Conservation (phyloP, 2,888 invertebrate genomes). For the Tetragonula carbonaria region DNA sequence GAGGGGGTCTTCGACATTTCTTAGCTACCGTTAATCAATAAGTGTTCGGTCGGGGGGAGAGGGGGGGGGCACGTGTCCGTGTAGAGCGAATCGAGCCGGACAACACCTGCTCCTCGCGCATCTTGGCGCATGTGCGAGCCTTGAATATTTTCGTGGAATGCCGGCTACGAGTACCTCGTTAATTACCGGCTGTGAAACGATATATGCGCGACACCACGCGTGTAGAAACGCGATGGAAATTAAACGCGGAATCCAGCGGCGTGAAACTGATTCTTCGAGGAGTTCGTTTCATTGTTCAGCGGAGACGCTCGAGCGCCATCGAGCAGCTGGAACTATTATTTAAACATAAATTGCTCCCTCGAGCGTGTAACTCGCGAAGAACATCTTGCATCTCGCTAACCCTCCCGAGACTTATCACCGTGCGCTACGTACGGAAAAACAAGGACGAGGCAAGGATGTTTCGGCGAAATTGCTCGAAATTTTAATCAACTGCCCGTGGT, state of each 20-base stretch:
- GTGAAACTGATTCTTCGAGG: neutral
- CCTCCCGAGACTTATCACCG: slow-evolving; percentile 2
- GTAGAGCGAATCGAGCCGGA: slow-evolving; percentile 42
- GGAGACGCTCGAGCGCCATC: slow-evolving; percentile 3
- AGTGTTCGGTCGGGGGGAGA: slow-evolving; percentile 33
- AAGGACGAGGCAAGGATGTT: neutral
- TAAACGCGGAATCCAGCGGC: neutral
- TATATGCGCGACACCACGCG: neutral
- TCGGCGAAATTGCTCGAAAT: neutral
- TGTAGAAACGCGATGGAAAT: neutral
- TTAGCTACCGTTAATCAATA: slow-evolving; percentile 69
- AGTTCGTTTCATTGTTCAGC: too few relatives aligned
- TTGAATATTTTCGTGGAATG: slow-evolving; percentile 6
- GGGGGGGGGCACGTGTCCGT: slow-evolving; percentile 47
- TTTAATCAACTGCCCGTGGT: neutral
- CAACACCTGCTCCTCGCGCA: slow-evolving; percentile 49
- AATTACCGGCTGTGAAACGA: slow-evolving; percentile 13
- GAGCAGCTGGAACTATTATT: slow-evolving; percentile 3
- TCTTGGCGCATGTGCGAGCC: slow-evolving; percentile 31
- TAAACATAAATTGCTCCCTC: neutral
- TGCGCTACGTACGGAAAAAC: neutral
- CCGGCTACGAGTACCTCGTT: slow-evolving; percentile 5
- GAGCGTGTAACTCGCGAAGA: neutral
- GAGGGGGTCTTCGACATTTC: slow-evolving; percentile 50
- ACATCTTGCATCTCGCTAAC: neutral